A percentile compares a stretch with the other conserved stretches of the same genome.
These are phyloP conservation scores for Ceratosolen solmsi DNA, from an alignment of 1,140 invertebrate genomes.

Conservation along the genomic window DNA sequence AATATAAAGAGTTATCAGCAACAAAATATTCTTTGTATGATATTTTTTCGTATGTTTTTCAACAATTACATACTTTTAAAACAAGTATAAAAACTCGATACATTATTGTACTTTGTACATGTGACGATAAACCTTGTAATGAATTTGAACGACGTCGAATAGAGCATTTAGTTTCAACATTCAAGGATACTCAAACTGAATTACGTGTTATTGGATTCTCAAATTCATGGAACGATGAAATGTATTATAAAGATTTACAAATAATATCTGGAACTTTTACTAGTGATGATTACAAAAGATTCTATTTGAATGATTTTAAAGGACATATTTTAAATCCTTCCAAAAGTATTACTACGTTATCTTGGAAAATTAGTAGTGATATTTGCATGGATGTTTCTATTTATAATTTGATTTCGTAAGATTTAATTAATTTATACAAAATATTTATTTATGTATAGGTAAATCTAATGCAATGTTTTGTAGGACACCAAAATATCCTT, in stretches of 20 bases:
- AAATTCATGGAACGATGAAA: conserved; percentile 34
- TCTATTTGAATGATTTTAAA: conserved; percentile 27
- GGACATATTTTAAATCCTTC: conserved; percentile 6
- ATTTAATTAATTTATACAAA: not conserved
- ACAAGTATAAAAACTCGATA: not conserved
- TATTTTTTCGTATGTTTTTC: conserved; percentile 8
- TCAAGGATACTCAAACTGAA: conserved; percentile 36
- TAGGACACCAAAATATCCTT: conserved; percentile 20
- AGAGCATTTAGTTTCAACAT: conserved; percentile 31
- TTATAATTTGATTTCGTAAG: conserved; percentile 37
- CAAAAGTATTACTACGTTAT: conserved; percentile 38
- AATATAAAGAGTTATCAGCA: not conserved
- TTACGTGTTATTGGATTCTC: conserved; percentile 36
- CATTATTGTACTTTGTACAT: conserved; percentile 41
- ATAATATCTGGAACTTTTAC: conserved; percentile 27
- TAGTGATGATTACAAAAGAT: conserved; percentile 34
- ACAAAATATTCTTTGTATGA: conserved; percentile 30
- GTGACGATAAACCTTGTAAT: conserved; percentile 25
- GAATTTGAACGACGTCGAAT: conserved; percentile 6
- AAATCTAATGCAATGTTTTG: conserved; percentile 7
- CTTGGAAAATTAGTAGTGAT: conserved; percentile 28
- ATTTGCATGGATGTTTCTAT: conserved; percentile 14
- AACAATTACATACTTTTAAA: not conserved
- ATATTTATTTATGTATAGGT: not conserved
- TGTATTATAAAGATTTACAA: conserved; percentile 43